Evolutionary conservation across 2,797 vertebrate species (phyloP), one percentile per base, ranked within the genome.

Genomic region (Ptychobarbus kaznakovi): DNA sequence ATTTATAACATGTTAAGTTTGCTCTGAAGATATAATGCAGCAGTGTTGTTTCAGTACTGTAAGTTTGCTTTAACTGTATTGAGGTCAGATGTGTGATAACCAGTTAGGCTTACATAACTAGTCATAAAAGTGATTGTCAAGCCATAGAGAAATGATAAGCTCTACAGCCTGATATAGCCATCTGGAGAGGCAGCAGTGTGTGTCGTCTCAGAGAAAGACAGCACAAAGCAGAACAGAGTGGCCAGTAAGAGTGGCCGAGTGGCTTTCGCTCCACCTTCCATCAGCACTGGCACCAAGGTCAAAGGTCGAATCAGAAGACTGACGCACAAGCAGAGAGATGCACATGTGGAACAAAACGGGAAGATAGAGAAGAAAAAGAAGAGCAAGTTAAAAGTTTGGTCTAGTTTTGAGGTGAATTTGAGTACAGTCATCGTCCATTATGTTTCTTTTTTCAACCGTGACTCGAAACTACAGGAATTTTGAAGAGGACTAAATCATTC

Each of bases 51-150:
- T 79, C 22, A 40, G 2, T 49, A 22, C 11, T 56, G 51, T 32
- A n/a, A 72, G 42, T 53, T 20, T 61, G 28, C 6, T 40, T 49
- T 66, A 51, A 82, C 42, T 25, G 25, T 72, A 56, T 44, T 58
- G 10, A 85, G 22, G n/a, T 81, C 79, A 78, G n/a, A 49, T 77
- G 63, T 81, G 44, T 80, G 51, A 28, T 69, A 80, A 73, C 69
- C 46, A 7, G 11, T 49, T 49, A 20, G 22, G 69, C 42, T 86
- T 86, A 69, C 25, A 58, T 84, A 84, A 86, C 69, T 82, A 76
- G 85, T 35, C 63, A 81, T 86, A 81, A 84, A 88, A 18, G 28
- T 69, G 61, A 51, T 22, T 58, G 58, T 58, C 51, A 83, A 80
- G 44, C 20, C 49, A 63, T 42, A 56, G 22, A 49, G n/a, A 40